Percentiles rank a stretch among this genome's conserved stretches.
phyloP scores from a whole-genome alignment of 1,140 invertebrate genomes.

The Meteorus sp. region DNA sequence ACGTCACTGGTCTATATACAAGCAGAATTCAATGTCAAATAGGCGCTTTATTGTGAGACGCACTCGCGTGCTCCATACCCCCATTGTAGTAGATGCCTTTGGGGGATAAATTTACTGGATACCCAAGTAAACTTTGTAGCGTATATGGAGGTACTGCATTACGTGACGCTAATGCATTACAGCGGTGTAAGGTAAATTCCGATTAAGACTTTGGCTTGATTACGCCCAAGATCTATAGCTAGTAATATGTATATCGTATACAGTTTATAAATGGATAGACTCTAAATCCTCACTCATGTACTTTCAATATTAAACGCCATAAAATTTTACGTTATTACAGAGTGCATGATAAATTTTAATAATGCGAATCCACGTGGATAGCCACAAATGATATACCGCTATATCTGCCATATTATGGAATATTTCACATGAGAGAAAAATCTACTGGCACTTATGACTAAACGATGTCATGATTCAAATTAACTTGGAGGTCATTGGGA shows the following conservation, averaged over 20 bases:
- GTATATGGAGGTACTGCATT: conserved; percentile 27
- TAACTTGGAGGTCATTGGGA: no score
- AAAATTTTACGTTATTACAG: no score
- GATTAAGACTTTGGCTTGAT: conserved; percentile 31
- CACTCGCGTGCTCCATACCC: neutral
- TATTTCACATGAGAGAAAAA: no score
- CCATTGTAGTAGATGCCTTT: neutral
- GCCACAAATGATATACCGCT: no score
- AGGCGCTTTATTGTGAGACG: neutral
- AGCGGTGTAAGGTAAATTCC: conserved; percentile 27
- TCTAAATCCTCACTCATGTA: neutral
- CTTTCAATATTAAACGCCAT: neutral
- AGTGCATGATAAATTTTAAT: no score
- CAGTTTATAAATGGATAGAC: no score
- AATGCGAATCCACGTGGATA: no score
- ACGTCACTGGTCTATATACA: no score
- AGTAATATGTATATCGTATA: conserved; percentile 14
- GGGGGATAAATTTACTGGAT: neutral
- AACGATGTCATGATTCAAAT: no score
- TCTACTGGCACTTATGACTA: no score
- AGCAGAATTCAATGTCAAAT: neutral
- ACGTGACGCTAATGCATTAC: conserved; percentile 27
- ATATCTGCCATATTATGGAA: no score
- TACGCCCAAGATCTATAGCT: conserved; percentile 24
- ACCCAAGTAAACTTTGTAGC: conserved; percentile 7